A percentile compares a stretch with the other conserved stretches of the same genome.
Conservation (phyloP, 2,113 vertebrate genomes). For the Rhineura floridana region DNA sequence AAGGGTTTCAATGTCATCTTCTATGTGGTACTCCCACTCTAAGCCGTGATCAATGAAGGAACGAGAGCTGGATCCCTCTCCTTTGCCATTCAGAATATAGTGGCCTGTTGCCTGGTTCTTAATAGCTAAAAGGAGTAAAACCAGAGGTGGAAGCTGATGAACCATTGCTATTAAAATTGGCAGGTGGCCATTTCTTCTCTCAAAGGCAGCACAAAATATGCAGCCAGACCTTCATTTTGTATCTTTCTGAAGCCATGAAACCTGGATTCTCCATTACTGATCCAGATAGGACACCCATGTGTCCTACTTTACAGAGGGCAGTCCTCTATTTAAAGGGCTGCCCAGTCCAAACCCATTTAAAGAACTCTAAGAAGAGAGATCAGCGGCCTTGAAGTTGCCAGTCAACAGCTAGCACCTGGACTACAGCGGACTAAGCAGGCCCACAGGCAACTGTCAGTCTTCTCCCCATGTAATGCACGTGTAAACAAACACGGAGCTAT, state of each 20-base stretch:
- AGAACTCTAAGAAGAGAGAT: too few relatives aligned
- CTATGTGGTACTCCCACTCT: constrained; percentile 93
- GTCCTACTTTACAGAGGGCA: too few relatives aligned
- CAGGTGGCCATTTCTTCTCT: too few relatives aligned
- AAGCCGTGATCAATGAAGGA: constrained; percentile 95
- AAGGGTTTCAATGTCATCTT: constrained; percentile 88
- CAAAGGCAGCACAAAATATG: background rate
- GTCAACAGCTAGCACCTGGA: too few relatives aligned
- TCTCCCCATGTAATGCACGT: too few relatives aligned
- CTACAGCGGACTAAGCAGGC: too few relatives aligned
- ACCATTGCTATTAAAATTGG: background rate
- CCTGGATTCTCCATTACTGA: too few relatives aligned
- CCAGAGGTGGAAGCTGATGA: background rate
- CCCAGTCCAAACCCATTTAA: too few relatives aligned
- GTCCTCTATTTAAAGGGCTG: too few relatives aligned
- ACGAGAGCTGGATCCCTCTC: constrained; percentile 86
- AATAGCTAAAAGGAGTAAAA: constrained; percentile 81
- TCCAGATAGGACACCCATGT: background rate
- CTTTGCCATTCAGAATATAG: constrained; percentile 94
- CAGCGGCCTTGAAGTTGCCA: too few relatives aligned
- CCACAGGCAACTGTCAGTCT: too few relatives aligned
- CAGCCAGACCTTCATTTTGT: background rate
- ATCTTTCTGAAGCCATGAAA: background rate
- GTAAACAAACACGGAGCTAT: too few relatives aligned
- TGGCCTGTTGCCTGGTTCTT: constrained; percentile 98